Evolutionary conservation across 1,140 invertebrate genomes (phyloP), one percentile per base, ranked within the genome.

Genomic region (Drosophila nasuta): DNA sequence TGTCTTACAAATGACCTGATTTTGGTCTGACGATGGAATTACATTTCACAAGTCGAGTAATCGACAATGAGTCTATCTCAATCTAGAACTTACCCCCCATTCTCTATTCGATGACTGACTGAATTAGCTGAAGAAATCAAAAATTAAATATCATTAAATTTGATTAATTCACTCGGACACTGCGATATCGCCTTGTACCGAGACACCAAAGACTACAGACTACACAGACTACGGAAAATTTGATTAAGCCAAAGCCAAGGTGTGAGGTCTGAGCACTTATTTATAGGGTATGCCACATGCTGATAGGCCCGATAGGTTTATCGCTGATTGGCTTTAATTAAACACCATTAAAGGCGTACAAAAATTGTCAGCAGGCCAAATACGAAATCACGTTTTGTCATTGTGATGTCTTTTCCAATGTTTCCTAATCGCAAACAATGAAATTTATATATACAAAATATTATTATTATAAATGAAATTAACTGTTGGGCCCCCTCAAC

Each of bases 141-240:
- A 71, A 86, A 88, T 82, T 83, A 87, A 87, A 87, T 87, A 87
- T 88, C 80, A 83, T 89, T 88, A 88, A 80, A 83, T 88, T 88
- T 88, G 80, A 88, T 88, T 88, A 89, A 88, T 83, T 81, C 54
- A 78, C 64, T 72, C 74, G 81, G 83, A 88, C 83, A 43, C 41
- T 43, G n/a, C 41, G 48, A 20, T 79, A 87, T 85, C 81, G 52
- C 67, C 52, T 59, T 77, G 70, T 83, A 80, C 41, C 52, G 13
- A 45, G 41, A 13, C 51, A n/a, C 15, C n/a, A 3, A n/a, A 51
- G 10, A 25, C 49, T 28, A 49, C 7, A 20, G 15, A 60, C 41
- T 3, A 25, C 20, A 25, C 3, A 25, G 20, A 25, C 20, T 25
- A 25, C 20, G 20, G 20, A 57, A 56, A 57, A 57, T 77, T 87